Percentiles rank a stretch among this genome's conserved stretches.
These are phyloP conservation scores for Latrodectus elegans DNA, from an alignment of 2,888 invertebrate species.

Conservation along the genomic window DNA sequence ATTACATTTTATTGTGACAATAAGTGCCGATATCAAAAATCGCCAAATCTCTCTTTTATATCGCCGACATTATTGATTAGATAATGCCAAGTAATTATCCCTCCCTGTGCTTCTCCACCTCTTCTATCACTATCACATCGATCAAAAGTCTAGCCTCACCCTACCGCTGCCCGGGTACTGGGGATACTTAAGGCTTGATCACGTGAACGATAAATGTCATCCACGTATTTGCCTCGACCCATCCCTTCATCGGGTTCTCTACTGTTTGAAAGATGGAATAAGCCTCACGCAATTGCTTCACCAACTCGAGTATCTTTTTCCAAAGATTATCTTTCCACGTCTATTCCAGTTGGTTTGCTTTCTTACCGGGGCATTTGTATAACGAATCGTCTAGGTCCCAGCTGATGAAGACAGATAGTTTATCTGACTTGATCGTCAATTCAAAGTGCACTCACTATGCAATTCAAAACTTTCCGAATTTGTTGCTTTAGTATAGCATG, in stretches of 20 bases:
- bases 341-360: not conserved
- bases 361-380: no score
- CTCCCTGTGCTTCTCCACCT: not conserved
- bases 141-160: conserved; percentile 15
- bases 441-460: no score
- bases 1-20: not conserved
- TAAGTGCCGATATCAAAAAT: conserved; percentile 1
- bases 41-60: conserved; percentile 6
- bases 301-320: not conserved
- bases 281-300: not conserved
- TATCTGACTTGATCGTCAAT: no score
- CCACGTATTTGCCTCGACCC: conserved; percentile 27
- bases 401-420: no score
- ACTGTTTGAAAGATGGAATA: conserved; percentile 23
- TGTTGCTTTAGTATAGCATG: no score
- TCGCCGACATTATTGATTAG: conserved; percentile 22
- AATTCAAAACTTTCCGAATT: no score
- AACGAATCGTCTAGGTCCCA: no score
- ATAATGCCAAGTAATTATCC: conserved; percentile 47
- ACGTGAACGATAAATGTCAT: conserved; percentile 22
- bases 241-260: conserved; percentile 7
- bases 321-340: not conserved
- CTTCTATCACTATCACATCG: conserved; percentile 21
- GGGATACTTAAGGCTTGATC: conserved; percentile 27
- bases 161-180: not conserved